Evolutionary conservation across 2,888 invertebrate species (phyloP), one percentile per base, ranked within the genome.

Genomic region (Phaonia tiefii): DNA sequence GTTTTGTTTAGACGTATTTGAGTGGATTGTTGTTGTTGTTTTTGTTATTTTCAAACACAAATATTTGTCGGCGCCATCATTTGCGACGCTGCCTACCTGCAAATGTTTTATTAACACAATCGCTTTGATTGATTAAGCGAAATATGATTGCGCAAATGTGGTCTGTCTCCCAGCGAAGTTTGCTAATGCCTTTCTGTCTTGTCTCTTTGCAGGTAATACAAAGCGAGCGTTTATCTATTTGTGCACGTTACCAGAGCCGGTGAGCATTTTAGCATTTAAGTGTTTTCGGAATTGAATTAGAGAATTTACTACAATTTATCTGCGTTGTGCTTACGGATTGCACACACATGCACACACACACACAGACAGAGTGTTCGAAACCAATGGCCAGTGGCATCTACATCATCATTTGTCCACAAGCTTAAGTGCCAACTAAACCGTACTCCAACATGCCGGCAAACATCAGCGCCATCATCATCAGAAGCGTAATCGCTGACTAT

Each of bases 371-470:
- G 22, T 20, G 20, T 44, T 15, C 46, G 1, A 60, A 56, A 74
- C 79, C 74, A 70, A 66, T 71, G 74, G 58, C 71, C 79, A 79
- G 70, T 79, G 79, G 75, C 75, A 79, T 75, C 75, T 75, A 79
- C 75, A 79, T 75, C 66, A 79, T 75, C 56, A 79, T 75, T 75
- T 67, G 71, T 79, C 75, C 65, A 70, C 51, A 66, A 42, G 58
- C 49, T 75, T 71, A 39, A 31, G 31, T 51, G 22, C 31, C 51
- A 26, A 51, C 69, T 46, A 3, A n/a, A 51, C 20, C 51, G 22
- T 10, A 22, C 51, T 58, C 20, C 25, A 65, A 77, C n/a, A 17
- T 20, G 44, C 44, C 4, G 54, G 37, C 44, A 44, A 73, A 37
- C 70, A 71, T 60, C 10, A 60, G n/a, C 46, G 26, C 42, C 70